Conservation (phyloP, 2,888 invertebrate species). For the Dasysyrphus tricinctus region DNA sequence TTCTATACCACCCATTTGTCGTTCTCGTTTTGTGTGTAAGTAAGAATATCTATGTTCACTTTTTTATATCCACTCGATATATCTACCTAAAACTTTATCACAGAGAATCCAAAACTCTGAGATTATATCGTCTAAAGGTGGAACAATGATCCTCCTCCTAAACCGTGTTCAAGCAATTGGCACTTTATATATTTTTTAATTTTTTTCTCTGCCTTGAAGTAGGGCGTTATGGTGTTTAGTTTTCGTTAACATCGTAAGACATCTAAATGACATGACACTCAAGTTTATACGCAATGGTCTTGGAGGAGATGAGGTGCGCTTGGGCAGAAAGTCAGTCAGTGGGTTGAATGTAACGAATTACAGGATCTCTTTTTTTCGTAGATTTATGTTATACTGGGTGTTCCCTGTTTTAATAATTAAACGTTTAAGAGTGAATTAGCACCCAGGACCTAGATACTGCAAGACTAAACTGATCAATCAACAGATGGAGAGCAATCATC, state of each 20-base stretch:
- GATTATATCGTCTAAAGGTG: constrained; percentile 39
- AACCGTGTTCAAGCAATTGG: constrained; percentile 11
- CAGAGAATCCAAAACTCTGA: background rate
- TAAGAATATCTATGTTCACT: background rate
- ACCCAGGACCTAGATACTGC: too few species aligned
- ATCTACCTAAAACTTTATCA: constrained; percentile 35
- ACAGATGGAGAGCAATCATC: too few species aligned
- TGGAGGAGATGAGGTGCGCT: constrained; percentile 34
- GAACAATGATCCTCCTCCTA: constrained; percentile 42
- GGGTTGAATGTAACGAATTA: constrained; percentile 53
- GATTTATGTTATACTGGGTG: background rate
- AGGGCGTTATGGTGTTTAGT: constrained; percentile 52
- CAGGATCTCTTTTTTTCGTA: constrained; percentile 6
- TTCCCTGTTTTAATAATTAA: background rate
- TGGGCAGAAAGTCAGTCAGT: constrained; percentile 35
- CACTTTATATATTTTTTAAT: constrained; percentile 2
- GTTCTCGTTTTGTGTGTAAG: background rate
- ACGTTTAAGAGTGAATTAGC: too few species aligned
- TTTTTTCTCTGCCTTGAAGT: background rate
- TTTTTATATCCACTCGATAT: background rate
- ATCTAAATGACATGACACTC: constrained; percentile 28
- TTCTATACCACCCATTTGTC: constrained; percentile 62
- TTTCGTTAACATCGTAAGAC: constrained; percentile 46
- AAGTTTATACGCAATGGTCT: constrained; percentile 4
- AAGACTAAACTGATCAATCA: too few species aligned